Evolutionary conservation across 2,113 vertebrate genomes (phyloP).

Genomic region (Lagopus leucura): DNA sequence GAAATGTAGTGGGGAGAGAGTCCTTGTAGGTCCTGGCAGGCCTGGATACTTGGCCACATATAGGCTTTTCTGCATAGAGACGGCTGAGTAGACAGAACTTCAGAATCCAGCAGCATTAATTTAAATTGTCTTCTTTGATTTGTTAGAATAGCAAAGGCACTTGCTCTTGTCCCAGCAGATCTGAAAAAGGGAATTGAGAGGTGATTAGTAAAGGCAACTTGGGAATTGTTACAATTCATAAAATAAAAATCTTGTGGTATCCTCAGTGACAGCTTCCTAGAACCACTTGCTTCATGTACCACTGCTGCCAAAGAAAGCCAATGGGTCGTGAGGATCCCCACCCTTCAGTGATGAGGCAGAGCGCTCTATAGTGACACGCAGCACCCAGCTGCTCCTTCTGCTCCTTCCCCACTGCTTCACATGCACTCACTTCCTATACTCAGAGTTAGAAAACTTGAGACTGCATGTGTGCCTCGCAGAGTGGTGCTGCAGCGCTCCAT

Average conservation of each 20-base stretch:
- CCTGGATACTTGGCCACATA: neutral
- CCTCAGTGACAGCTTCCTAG: neutral
- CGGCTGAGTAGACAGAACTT: neutral
- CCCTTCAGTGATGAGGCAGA: fast-evolving
- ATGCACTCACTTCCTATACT: fast-evolving
- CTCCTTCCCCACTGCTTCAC: neutral
- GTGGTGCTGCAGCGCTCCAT: neutral
- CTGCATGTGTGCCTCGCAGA: neutral
- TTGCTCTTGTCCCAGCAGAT: fast-evolving
- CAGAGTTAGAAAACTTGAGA: neutral
- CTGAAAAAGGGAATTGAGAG: neutral
- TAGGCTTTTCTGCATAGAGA: neutral
- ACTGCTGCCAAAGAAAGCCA: neutral
- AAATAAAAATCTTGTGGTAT: neutral
- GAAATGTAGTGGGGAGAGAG: neutral
- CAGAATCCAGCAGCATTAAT: fast-evolving
- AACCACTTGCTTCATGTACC: fast-evolving
- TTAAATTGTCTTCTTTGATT: neutral
- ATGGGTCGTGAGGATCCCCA: fast-evolving
- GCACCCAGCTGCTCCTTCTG: neutral
- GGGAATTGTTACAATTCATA: neutral
- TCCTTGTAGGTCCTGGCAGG: neutral
- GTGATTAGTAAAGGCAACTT: neutral
- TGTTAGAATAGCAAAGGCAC: neutral
- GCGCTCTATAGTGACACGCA: neutral